These are phyloP conservation scores for Hozukius guyotensis DNA, from an alignment of 2,797 vertebrate genomes.

Conservation along the genomic window DNA sequence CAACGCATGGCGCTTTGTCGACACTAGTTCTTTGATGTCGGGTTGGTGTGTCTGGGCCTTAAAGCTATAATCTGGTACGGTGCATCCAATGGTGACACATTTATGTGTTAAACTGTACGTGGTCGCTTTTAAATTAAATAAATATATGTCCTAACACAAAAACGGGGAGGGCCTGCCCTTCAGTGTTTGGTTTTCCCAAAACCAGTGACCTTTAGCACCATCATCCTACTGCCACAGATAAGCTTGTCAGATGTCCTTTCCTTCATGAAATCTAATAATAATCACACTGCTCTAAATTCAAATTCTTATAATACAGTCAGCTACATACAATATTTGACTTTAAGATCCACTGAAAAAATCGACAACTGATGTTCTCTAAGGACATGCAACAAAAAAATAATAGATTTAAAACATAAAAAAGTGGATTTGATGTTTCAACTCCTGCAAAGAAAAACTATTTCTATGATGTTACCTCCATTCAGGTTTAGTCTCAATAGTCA, in stretches of 20 bases:
- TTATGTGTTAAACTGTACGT: not conserved
- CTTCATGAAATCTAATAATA: conserved; percentile 14
- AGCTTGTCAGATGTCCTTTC: conserved; percentile 21
- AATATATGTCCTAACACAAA: not conserved
- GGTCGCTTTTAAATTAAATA: not conserved
- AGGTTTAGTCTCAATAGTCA: not conserved
- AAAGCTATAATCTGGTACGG: not conserved
- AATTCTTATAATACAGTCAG: not conserved
- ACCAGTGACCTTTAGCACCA: conserved; percentile 21
- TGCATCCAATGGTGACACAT: not conserved
- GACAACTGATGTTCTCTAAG: not conserved
- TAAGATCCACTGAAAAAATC: not conserved
- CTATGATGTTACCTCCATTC: not conserved
- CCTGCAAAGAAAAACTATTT: not conserved
- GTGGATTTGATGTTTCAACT: not conserved
- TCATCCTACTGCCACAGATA: conserved; percentile 25
- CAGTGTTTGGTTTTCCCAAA: conserved; percentile 23
- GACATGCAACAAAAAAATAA: not conserved
- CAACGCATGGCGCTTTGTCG: too few relatives aligned
- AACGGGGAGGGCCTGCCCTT: not conserved
- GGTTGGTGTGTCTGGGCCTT: not conserved
- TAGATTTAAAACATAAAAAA: not conserved
- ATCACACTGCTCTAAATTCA: not conserved
- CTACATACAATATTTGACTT: not conserved
- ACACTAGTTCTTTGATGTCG: too few relatives aligned